phyloP scores from a whole-genome alignment of 2,113 vertebrate genomes.

The Numenius arquata region DNA sequence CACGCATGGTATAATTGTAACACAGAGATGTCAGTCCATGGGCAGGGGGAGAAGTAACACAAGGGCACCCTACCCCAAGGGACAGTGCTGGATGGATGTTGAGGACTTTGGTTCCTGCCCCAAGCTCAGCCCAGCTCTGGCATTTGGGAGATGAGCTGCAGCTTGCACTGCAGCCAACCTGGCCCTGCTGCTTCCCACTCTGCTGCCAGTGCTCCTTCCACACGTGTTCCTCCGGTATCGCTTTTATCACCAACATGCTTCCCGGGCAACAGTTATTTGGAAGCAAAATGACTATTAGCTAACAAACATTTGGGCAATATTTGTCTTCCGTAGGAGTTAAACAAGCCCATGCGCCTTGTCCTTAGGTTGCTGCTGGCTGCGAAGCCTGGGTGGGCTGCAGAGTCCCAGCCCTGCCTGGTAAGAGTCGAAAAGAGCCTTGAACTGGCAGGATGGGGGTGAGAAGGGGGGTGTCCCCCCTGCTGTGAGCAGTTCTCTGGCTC shows the following conservation, averaged over 20 bases:
- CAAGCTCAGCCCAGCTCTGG: neutral
- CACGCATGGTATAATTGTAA: neutral
- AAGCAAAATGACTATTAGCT: neutral
- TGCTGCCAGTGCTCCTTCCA: neutral
- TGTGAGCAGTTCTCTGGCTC: neutral
- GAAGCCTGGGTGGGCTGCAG: neutral
- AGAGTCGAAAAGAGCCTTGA: neutral
- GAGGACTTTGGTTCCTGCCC: neutral
- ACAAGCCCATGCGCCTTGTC: accelerated
- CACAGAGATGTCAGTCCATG: neutral
- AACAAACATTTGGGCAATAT: neutral
- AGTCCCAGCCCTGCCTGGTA: neutral
- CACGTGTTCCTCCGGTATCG: accelerated
- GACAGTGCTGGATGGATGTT: neutral
- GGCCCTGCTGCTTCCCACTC: neutral
- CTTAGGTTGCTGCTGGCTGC: neutral
- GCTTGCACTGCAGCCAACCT: neutral
- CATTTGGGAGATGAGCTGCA: neutral
- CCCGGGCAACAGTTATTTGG: neutral
- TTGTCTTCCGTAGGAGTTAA: neutral
- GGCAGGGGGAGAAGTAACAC: neutral
- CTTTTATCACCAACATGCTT: neutral
- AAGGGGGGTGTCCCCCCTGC: neutral
- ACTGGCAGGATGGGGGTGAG: neutral
- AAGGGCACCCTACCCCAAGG: neutral